Evolutionary conservation across 2,888 invertebrate species (phyloP).

Genomic region (Panopea generosa): DNA sequence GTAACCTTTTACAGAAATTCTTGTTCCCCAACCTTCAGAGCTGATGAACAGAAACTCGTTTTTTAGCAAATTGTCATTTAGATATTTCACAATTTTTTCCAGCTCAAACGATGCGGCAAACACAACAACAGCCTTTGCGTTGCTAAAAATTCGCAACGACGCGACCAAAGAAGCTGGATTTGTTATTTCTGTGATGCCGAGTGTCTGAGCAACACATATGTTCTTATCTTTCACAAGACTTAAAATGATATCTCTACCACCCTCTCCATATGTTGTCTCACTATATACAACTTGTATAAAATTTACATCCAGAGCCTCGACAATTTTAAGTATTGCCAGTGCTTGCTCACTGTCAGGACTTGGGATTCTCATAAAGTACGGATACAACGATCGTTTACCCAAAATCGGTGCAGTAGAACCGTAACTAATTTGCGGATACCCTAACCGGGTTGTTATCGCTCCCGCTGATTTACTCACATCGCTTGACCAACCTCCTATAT

Average conservation of each 20-base stretch:
- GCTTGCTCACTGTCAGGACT: conserved; percentile 63
- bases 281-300: conserved; percentile 66
- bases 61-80: conserved; percentile 24
- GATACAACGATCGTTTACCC: conserved; percentile 51
- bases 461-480: conserved; percentile 57
- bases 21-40: conserved; percentile 64
- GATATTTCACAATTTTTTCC: conserved; percentile 4
- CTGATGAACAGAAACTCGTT: conserved; percentile 57
- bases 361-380: conserved; percentile 60
- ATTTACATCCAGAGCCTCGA: conserved; percentile 31
- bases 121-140: conserved; percentile 52
- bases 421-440: conserved; percentile 57
- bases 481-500: conserved; percentile 63
- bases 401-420: conserved; percentile 62
- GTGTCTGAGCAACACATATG: conserved; percentile 57
- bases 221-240: conserved; percentile 4
- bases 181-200: conserved; percentile 31
- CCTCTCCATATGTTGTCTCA: conserved; percentile 59
- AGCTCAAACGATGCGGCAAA: conserved; percentile 56
- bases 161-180: conserved; percentile 21
- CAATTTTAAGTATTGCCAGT: conserved; percentile 50
- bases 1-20: conserved; percentile 28
- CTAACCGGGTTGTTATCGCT: conserved; percentile 48
- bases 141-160: conserved; percentile 21
- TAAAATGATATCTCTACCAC: conserved; percentile 49